phyloP scores from a whole-genome alignment of 2,113 vertebrate genomes.

The Balaeniceps rex region DNA sequence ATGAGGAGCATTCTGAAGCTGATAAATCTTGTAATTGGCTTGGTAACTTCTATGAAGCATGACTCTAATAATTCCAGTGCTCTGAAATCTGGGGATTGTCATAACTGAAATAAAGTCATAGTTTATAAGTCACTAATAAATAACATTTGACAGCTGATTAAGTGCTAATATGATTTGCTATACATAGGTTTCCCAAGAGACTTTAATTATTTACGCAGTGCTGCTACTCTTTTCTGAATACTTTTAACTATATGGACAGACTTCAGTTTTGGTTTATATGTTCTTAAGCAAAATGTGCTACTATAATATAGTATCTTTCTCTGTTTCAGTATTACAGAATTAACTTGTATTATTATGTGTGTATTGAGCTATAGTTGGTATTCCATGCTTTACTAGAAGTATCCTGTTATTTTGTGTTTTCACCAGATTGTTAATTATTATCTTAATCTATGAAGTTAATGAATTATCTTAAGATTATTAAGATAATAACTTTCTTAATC shows the following conservation, averaged over 20 bases:
- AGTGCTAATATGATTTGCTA: background rate
- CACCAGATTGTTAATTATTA: background rate
- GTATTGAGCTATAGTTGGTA: background rate
- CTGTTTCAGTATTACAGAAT: background rate
- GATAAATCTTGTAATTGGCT: background rate
- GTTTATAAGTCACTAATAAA: background rate
- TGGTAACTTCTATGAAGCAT: slow-evolving; percentile 37
- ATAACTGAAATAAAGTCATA: background rate
- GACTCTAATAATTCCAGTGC: slow-evolving; percentile 9
- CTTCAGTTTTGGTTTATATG: background rate
- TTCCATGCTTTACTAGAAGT: background rate
- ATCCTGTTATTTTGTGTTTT: background rate
- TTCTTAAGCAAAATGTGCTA: background rate
- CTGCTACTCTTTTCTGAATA: background rate
- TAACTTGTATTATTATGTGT: background rate
- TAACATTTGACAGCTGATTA: background rate
- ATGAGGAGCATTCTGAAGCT: background rate
- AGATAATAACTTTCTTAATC: background rate
- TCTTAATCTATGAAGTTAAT: background rate
- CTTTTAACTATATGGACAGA: background rate
- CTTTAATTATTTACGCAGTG: background rate
- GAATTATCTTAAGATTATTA: background rate
- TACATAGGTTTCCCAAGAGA: background rate
- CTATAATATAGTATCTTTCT: background rate
- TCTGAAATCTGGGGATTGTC: background rate